Evolutionary conservation across 2,888 invertebrate genomes (phyloP).

Genomic region (Trypoxylon attenuatum): DNA sequence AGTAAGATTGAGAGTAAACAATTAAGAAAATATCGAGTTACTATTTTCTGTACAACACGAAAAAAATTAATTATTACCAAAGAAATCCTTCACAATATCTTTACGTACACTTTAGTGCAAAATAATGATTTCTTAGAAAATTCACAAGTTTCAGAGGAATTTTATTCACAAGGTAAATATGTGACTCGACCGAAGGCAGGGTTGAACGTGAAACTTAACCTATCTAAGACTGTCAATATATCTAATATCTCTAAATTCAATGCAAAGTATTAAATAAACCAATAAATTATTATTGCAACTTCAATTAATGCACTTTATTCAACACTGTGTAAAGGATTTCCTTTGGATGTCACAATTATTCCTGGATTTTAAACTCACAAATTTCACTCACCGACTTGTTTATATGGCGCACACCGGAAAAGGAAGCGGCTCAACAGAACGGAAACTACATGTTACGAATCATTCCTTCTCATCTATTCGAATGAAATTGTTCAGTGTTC

Average conservation of each 20-base stretch:
- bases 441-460: constrained; percentile 32
- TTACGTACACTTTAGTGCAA: no score
- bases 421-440: constrained; percentile 47
- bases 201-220: no score
- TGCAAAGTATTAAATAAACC: constrained; percentile 11
- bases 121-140: no score
- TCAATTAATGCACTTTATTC: constrained; percentile 1
- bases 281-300: not conserved
- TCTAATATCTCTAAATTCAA: not conserved
- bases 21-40: no score
- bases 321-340: not conserved
- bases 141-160: no score
- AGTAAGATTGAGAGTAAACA: no score
- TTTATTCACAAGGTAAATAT: no score
- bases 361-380: constrained; percentile 48
- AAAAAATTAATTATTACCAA: no score
- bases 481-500: no score
- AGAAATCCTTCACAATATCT: no score
- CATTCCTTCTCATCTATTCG: not conserved
- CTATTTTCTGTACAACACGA: no score
- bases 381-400: constrained; percentile 58
- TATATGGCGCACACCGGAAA: constrained; percentile 61
- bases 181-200: no score
- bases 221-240: constrained; percentile 19
- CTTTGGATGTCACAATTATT: constrained; percentile 32